These are phyloP conservation scores for Tarsius wallacei DNA, from an alignment of 2,797 vertebrate genomes.

Conservation along the genomic window DNA sequence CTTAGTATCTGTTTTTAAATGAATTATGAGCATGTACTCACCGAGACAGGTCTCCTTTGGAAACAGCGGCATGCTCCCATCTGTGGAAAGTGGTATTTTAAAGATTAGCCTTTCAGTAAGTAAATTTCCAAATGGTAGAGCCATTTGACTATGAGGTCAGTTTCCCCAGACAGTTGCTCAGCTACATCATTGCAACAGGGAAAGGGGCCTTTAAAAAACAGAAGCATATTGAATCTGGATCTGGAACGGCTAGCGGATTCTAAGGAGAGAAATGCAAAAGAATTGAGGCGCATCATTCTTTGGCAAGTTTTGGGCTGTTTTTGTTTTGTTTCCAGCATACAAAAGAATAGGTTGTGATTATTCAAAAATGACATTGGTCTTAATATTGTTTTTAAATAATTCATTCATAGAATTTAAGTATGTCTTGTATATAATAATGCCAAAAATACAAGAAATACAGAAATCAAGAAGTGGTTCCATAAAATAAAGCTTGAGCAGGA, in stretches of 20 bases:
- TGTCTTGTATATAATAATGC: background rate
- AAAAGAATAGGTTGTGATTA: constrained; percentile 1
- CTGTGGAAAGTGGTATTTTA: constrained; percentile 18
- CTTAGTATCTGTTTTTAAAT: background rate
- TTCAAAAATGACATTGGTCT: constrained; percentile 31
- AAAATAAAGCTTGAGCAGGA: background rate
- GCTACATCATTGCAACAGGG: background rate
- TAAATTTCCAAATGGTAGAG: background rate
- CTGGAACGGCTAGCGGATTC: background rate
- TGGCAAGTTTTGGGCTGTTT: background rate
- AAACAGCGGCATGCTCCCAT: background rate
- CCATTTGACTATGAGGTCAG: background rate
- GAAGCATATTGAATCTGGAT: background rate
- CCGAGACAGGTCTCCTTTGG: background rate
- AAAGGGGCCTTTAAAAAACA: background rate
- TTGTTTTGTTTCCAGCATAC: constrained; percentile 12
- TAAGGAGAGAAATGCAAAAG: background rate
- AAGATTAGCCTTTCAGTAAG: background rate
- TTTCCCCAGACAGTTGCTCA: background rate
- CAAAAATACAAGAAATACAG: constrained; percentile 9
- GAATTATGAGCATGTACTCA: background rate
- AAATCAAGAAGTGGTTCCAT: background rate
- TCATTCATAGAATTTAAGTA: constrained; percentile 19
- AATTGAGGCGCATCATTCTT: background rate
- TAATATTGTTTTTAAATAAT: constrained; percentile 49